A percentile compares a stretch with the other conserved stretches of the same genome.
phyloP scores from a whole-genome alignment of 2,113 vertebrate species.

The Emydocephalus ijimae region DNA sequence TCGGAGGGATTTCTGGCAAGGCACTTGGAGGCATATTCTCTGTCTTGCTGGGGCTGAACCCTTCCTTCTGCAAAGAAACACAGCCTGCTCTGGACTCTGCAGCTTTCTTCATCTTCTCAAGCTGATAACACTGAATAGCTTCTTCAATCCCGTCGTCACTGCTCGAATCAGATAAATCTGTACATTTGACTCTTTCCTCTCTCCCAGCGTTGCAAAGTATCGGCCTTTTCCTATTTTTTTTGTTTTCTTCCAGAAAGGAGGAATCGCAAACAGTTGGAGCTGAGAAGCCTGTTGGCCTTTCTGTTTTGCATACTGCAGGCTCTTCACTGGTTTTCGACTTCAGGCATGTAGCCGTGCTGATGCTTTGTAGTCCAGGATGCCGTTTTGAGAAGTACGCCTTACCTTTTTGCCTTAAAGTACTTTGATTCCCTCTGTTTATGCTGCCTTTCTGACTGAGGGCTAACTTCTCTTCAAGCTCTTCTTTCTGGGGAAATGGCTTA shows the following conservation, averaged over 20 bases:
- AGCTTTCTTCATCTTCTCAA: conserved; percentile 78
- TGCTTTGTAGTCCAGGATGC: conserved; percentile 42
- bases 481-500: neutral
- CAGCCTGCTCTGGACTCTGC: conserved; percentile 20
- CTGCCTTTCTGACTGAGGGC: conserved; percentile 60
- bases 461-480: neutral
- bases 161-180: conserved; percentile 73
- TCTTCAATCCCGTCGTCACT: conserved; percentile 92
- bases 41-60: conserved; percentile 40
- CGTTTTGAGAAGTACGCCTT: conserved; percentile 56
- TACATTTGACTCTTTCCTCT: fast-evolving
- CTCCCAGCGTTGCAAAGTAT: neutral
- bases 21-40: conserved; percentile 48
- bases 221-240: neutral
- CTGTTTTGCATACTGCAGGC: neutral
- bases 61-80: conserved; percentile 52
- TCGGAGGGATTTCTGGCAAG: conserved; percentile 61
- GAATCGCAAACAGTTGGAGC: conserved; percentile 30
- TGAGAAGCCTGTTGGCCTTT: conserved; percentile 6
- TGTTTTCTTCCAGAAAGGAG: conserved; percentile 8
- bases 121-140: conserved; percentile 89
- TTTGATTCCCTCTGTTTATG: conserved; percentile 16
- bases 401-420: conserved; percentile 51
- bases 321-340: conserved; percentile 26
- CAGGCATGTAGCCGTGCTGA: neutral